A percentile compares a stretch with the other conserved stretches of the same genome.
phyloP scores from a whole-genome alignment of 2,797 vertebrate species.

The Hirundo rustica region DNA sequence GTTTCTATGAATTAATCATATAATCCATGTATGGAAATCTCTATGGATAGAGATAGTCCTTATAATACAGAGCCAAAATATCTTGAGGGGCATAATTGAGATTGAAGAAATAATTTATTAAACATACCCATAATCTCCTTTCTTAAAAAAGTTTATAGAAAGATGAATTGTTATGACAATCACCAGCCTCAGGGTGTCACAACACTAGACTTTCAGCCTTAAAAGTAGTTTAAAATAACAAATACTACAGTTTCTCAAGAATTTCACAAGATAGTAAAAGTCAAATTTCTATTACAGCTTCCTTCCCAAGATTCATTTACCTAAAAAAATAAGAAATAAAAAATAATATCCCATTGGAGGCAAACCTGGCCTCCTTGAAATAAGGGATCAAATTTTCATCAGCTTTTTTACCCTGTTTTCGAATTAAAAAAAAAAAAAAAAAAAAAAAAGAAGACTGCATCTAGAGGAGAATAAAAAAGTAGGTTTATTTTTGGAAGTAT shows the following conservation, averaged over 20 bases:
- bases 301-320: neutral
- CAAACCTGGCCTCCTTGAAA: neutral
- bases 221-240: neutral
- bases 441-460: neutral
- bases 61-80: neutral
- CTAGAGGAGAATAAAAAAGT: neutral
- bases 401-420: neutral
- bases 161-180: slow-evolving; percentile 47
- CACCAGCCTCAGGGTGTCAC: slow-evolving; percentile 38
- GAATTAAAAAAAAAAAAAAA: neutral
- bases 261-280: neutral
- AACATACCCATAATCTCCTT: neutral
- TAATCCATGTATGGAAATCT: neutral
- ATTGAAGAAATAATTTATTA: slow-evolving; percentile 20
- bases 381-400: neutral
- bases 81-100: neutral
- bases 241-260: neutral
- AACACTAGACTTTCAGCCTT: slow-evolving; percentile 28
- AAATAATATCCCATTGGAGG: neutral
- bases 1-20: neutral
- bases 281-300: neutral
- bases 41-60: neutral
- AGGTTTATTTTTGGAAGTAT: neutral
- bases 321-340: neutral
- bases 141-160: slow-evolving; percentile 42